A percentile compares a stretch with the other conserved stretches of the same genome.
phyloP scores from a whole-genome alignment of 2,888 invertebrate genomes.

The Acanthosepion lycidas region DNA sequence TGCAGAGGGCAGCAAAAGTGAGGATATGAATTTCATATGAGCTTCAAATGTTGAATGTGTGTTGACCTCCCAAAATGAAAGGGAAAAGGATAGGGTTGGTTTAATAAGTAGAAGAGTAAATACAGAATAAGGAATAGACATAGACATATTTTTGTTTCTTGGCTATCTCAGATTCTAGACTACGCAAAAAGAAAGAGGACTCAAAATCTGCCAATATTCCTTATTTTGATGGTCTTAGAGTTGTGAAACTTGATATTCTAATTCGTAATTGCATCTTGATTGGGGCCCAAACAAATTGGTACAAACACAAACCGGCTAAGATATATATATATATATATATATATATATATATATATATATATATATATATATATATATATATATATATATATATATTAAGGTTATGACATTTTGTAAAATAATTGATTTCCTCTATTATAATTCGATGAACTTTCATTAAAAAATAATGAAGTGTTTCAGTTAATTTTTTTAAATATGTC shows the following conservation, averaged over 20 bases:
- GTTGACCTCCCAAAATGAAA: background rate
- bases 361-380: too few relatives aligned
- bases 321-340: too few relatives aligned
- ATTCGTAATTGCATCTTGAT: background rate
- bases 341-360: too few relatives aligned
- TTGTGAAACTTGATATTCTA: background rate
- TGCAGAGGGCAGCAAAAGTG: background rate
- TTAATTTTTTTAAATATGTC: too few relatives aligned
- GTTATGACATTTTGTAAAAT: too few relatives aligned
- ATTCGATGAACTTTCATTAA: too few relatives aligned
- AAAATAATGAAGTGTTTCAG: too few relatives aligned
- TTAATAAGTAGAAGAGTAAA: background rate
- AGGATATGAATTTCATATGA: conserved; percentile 22
- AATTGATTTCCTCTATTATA: too few relatives aligned
- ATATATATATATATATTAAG: too few relatives aligned
- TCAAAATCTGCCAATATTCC: background rate
- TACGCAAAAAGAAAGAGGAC: background rate
- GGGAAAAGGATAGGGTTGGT: background rate
- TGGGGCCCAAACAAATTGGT: background rate
- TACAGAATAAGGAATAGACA: background rate
- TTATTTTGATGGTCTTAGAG: background rate
- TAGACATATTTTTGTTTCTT: background rate
- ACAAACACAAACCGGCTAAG: too few relatives aligned
- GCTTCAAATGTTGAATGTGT: conserved; percentile 33
- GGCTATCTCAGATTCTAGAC: background rate